These are phyloP conservation scores for Drosophila nikananu DNA, from an alignment of 1,140 invertebrate species.

Conservation along the genomic window DNA sequence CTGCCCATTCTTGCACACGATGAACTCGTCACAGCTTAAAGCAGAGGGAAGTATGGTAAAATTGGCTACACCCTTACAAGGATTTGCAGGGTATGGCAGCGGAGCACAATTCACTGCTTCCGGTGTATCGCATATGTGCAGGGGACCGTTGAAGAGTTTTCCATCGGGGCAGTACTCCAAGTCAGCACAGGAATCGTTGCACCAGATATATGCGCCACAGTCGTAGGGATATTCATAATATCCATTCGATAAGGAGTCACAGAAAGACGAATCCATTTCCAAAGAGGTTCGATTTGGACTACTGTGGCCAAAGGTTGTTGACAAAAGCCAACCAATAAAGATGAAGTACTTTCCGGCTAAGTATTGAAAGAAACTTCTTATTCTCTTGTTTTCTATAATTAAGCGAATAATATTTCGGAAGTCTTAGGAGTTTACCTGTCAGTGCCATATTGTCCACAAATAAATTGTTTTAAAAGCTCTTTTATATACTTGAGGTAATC, in stretches of 20 bases:
- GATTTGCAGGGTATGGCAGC: slow-evolving; percentile 9
- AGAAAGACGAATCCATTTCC: slow-evolving; percentile 10
- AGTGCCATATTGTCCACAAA: not conserved
- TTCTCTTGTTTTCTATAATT: not conserved
- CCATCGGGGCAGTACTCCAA: slow-evolving; percentile 46
- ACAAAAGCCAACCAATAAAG: slow-evolving; percentile 4
- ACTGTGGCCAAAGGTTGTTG: not conserved
- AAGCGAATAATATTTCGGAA: not conserved
- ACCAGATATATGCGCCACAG: slow-evolving; percentile 61
- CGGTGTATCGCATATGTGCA: slow-evolving; percentile 62
- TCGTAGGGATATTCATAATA: slow-evolving; percentile 55
- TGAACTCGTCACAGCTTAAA: slow-evolving; percentile 46
- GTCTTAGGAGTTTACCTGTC: not conserved
- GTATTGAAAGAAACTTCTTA: not conserved
- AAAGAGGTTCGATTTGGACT: not conserved
- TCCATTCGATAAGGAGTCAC: slow-evolving; percentile 18
- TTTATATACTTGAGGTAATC: not conserved
- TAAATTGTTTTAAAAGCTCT: not conserved
- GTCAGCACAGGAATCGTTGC: slow-evolving; percentile 25
- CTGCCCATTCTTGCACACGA: slow-evolving; percentile 34
- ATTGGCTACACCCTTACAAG: slow-evolving; percentile 22
- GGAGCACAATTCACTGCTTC: slow-evolving; percentile 49
- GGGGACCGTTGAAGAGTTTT: slow-evolving; percentile 48
- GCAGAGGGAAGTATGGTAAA: slow-evolving; percentile 33
- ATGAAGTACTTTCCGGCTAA: not conserved